A percentile compares a stretch with the other conserved stretches of the same genome.
These are phyloP conservation scores for Scolanthus callimorphus DNA, from an alignment of 92 coral and sea anemone genomes.

Conservation along the genomic window DNA sequence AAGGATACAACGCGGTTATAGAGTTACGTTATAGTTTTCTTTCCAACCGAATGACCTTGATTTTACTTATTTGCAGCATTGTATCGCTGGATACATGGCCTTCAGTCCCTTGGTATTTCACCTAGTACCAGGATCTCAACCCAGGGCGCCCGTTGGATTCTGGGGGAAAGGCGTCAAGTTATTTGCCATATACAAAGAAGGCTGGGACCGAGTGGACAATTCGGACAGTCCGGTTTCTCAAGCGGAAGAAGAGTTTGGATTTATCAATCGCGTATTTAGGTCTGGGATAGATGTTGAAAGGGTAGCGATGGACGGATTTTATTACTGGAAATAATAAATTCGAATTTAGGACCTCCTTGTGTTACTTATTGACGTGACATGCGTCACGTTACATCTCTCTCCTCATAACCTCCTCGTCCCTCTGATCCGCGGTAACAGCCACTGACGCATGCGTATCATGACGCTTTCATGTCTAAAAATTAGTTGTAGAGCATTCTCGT, in stretches of 20 bases:
- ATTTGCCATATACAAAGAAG: slow-evolving; percentile 18
- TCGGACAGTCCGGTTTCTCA: not conserved
- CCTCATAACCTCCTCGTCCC: too few species aligned
- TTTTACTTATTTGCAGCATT: slow-evolving; percentile 17
- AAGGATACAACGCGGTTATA: too few species aligned
- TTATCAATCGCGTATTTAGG: not conserved
- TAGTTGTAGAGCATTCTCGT: too few species aligned
- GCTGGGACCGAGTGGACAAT: slow-evolving; percentile 9
- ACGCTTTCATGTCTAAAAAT: too few species aligned
- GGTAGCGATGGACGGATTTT: slow-evolving; percentile 3
- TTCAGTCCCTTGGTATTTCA: slow-evolving; percentile 30
- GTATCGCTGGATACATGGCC: slow-evolving; percentile 11
- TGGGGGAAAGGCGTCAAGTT: slow-evolving; percentile 13
- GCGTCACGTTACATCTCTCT: too few species aligned
- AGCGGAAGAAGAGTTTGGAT: not conserved
- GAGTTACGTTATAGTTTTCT: not conserved
- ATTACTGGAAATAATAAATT: too few species aligned
- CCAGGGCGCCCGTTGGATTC: slow-evolving; percentile 22
- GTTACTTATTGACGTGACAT: too few species aligned
- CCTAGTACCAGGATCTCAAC: slow-evolving; percentile 15
- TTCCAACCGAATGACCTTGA: too few species aligned
- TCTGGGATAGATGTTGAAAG: slow-evolving; percentile 8
- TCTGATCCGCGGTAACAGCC: too few species aligned
- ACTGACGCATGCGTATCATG: too few species aligned
- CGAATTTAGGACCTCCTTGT: too few species aligned